Base-by-base conservation (phyloP, 2,888 invertebrate genomes). In the Ptilodon capucinus region DNA sequence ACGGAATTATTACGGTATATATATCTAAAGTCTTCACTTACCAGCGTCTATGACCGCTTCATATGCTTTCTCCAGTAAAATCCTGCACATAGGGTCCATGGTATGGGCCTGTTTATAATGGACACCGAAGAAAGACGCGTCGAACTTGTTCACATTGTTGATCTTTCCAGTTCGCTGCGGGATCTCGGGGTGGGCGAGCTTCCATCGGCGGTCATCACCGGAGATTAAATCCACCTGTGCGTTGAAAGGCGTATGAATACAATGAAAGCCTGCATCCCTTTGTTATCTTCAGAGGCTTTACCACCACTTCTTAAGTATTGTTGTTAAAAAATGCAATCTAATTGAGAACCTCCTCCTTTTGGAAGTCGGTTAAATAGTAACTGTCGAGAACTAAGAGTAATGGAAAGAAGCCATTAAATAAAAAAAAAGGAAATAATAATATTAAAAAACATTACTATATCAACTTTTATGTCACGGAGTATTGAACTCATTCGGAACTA, bases 41-140 rank as follows among this genome's bases (percentile, higher is more conserved):
- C 93, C 93, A 56, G 96, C 93, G 90, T 97, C 96, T 48, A 96
- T 92, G 14, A 96, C 92, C 46, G 95, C 95, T 79, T 96, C 97
- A 69, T 95, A 95, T 0, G 95, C 93, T 46, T 94, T 93, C 79
- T 96, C 97, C 58, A 97, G 86, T 42, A 97, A 81, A 48, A 96
- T 92, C 54, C 97, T 91, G 61, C 95, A 94, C 92, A 95, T 95
- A 0, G 96, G 95, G 74, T 96, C 95, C 93, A 96, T 94, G 42
- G 93, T 93, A 64, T 95, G 94, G 0, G 94, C 95, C 73, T 96
- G 95, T 60, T 95, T 95, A 60, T 94, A 94, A 64, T 95, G 94
- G 18, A 95, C 93, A 0, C 95, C 95, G 74, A 95, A 95, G 81
- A 95, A 95, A 0, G 93, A 93, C 0, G 95, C 95, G 72, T 95